A percentile compares a stretch with the other conserved stretches of the same genome.
phyloP scores from a whole-genome alignment of 2,797 vertebrate species.

The Lophotriccus pileatus region DNA sequence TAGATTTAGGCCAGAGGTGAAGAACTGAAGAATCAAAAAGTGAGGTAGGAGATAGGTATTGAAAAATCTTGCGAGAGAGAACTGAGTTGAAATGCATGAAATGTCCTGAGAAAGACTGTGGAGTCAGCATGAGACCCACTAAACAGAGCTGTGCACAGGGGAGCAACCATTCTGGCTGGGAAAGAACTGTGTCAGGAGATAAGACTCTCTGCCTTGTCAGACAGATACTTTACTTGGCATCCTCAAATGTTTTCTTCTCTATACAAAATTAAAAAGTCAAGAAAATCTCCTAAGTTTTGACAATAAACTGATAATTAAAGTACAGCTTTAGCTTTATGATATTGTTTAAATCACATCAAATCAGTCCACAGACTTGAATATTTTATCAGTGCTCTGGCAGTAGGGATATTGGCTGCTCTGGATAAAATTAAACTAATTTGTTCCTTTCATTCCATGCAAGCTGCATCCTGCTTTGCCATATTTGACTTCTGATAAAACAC shows the following conservation, averaged over 20 bases:
- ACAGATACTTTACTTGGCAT: background rate
- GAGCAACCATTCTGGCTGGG: accelerated
- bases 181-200: background rate
- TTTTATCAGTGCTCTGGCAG: background rate
- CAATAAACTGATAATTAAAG: background rate
- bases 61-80: background rate
- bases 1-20: background rate
- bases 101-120: background rate
- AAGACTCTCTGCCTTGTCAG: background rate
- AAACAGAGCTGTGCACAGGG: background rate
- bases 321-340: background rate
- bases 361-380: background rate
- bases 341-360: background rate
- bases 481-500: background rate
- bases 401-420: background rate
- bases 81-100: background rate
- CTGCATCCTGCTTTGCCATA: background rate
- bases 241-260: background rate
- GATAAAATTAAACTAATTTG: background rate
- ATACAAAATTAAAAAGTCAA: background rate
- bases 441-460: background rate
- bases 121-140: background rate
- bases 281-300: background rate
- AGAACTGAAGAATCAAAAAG: background rate
- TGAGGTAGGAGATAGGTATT: background rate